Evolutionary conservation across 2,888 invertebrate species (phyloP).

Genomic region (Pyralis farinalis): DNA sequence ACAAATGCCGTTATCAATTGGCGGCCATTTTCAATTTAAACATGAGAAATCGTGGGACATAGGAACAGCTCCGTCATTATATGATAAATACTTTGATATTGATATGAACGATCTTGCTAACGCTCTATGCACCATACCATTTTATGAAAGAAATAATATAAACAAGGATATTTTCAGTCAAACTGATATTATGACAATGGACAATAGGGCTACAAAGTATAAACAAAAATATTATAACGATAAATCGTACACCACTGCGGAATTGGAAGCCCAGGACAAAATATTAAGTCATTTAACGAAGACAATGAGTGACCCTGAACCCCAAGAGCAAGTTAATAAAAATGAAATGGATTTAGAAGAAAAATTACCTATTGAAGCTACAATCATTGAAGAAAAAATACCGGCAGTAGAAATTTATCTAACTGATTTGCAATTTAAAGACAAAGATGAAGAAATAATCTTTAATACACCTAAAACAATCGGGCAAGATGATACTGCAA

Average conservation of each 20-base stretch:
- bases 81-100: constrained; percentile 71
- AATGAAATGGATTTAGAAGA: not conserved
- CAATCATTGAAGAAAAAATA: not conserved
- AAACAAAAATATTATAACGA: constrained; percentile 66
- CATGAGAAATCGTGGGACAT: constrained; percentile 74
- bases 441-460: not conserved
- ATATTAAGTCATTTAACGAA: too few species aligned
- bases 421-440: not conserved
- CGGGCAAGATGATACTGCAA: too few species aligned
- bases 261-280: constrained; percentile 49
- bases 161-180: constrained; percentile 49
- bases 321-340: constrained; percentile 8
- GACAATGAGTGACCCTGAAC: too few species aligned
- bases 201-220: constrained; percentile 55
- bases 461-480: not conserved
- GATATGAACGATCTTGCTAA: constrained; percentile 56
- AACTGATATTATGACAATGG: constrained; percentile 59
- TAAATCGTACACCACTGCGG: constrained; percentile 51
- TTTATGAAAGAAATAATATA: constrained; percentile 61
- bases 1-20: constrained; percentile 56
- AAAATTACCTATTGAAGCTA: not conserved
- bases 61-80: constrained; percentile 50
- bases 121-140: constrained; percentile 62
- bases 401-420: not conserved
- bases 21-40: constrained; percentile 77